Percentiles rank a stretch among this genome's conserved stretches.
phyloP scores from a whole-genome alignment of 2,113 vertebrate genomes.

The Halichoerus grypus region DNA sequence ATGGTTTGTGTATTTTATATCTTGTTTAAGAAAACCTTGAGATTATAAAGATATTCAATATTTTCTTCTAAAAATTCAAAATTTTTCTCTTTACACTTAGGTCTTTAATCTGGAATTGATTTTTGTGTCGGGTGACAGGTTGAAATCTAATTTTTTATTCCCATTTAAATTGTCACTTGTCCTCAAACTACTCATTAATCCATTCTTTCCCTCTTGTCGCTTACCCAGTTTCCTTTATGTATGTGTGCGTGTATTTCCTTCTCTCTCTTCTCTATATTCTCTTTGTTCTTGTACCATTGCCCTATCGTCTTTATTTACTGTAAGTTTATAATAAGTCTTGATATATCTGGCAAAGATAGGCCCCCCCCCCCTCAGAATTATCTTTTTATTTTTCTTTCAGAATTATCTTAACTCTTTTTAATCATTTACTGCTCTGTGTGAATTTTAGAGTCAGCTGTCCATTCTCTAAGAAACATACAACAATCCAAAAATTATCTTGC shows the following conservation, averaged over 20 bases:
- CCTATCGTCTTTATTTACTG: background rate
- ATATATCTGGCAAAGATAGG: background rate
- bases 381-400: background rate
- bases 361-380: background rate
- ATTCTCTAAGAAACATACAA: background rate
- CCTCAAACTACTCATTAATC: background rate
- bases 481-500: background rate
- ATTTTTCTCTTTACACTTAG: conserved; percentile 12
- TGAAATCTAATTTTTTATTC: background rate
- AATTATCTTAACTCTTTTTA: background rate
- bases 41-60: background rate
- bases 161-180: background rate
- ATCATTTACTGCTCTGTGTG: background rate
- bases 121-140: background rate
- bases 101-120: background rate
- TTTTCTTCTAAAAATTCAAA: background rate
- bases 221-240: background rate
- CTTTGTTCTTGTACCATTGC: background rate
- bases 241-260: background rate
- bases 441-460: background rate
- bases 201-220: background rate
- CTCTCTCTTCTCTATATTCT: background rate
- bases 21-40: background rate
- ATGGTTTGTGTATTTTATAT: background rate
- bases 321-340: background rate